Evolutionary conservation across 2,113 vertebrate species (phyloP).

Genomic region (Bubo scandiacus): DNA sequence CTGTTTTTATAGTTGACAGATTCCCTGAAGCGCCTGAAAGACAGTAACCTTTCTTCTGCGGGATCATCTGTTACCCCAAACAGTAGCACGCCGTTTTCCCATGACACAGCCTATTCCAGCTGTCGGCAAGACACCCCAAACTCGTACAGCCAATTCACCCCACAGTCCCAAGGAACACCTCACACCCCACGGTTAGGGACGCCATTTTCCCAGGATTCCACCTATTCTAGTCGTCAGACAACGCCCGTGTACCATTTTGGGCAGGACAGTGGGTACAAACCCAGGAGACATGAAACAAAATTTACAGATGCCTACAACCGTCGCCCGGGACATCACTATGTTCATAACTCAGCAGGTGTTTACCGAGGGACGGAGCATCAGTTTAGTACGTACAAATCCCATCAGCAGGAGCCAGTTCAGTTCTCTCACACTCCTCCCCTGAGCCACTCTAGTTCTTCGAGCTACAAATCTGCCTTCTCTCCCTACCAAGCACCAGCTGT

Average conservation of each 20-base stretch:
- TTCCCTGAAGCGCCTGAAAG: slow-evolving; percentile 85
- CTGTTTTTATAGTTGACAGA: slow-evolving; percentile 68
- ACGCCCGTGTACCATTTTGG: slow-evolving; percentile 89
- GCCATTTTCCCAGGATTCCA: slow-evolving; percentile 95
- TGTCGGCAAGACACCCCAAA: slow-evolving; percentile 92
- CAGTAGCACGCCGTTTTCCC: slow-evolving; percentile 90
- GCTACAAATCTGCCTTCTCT: slow-evolving; percentile 88
- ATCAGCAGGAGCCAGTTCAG: slow-evolving; percentile 78
- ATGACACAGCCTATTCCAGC: slow-evolving; percentile 96
- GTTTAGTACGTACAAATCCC: slow-evolving; percentile 79
- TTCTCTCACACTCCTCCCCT: slow-evolving; percentile 81
- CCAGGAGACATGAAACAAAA: slow-evolving; percentile 88
- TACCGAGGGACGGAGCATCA: slow-evolving; percentile 81
- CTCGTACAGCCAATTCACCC: slow-evolving; percentile 88
- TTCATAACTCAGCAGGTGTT: slow-evolving; percentile 71
- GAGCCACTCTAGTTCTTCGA: slow-evolving; percentile 71
- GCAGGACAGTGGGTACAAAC: slow-evolving; percentile 86
- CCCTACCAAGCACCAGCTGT: slow-evolving; percentile 87
- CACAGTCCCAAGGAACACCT: slow-evolving; percentile 89
- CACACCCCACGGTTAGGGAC: slow-evolving; percentile 90
- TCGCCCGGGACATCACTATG: slow-evolving; percentile 87
- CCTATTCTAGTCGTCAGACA: slow-evolving; percentile 92
- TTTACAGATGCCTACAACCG: slow-evolving; percentile 96
- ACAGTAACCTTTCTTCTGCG: slow-evolving; percentile 76
- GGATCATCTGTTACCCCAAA: slow-evolving; percentile 83